These are phyloP conservation scores for Zosterops japonicus DNA, from an alignment of 2,113 vertebrate genomes.

Conservation along the genomic window DNA sequence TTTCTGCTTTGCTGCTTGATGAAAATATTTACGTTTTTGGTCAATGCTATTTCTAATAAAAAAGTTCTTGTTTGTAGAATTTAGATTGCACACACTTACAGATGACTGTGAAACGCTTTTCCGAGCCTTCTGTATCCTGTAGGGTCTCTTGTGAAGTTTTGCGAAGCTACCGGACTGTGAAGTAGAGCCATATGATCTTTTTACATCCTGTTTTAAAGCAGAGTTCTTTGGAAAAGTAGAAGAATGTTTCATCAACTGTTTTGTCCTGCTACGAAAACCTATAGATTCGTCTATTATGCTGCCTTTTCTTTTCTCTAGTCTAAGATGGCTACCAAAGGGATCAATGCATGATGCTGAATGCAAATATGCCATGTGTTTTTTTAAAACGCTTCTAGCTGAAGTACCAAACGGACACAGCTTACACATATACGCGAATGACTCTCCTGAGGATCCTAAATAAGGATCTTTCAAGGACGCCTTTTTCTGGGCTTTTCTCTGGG, in stretches of 20 bases:
- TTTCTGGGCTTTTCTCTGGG: constrained; percentile 77
- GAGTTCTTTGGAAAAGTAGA: constrained; percentile 84
- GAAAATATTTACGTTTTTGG: constrained; percentile 82
- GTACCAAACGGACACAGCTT: constrained; percentile 83
- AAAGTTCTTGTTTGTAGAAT: constrained; percentile 77
- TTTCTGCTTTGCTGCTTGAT: constrained; percentile 79
- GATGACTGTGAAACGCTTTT: constrained; percentile 78
- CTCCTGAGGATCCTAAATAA: constrained; percentile 72
- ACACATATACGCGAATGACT: constrained; percentile 73
- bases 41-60: constrained; percentile 78
- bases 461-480: constrained; percentile 74
- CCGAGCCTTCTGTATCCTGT: constrained; percentile 83
- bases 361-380: constrained; percentile 81
- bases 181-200: constrained; percentile 75
- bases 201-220: constrained; percentile 80
- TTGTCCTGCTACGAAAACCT: constrained; percentile 69
- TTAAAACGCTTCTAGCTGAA: constrained; percentile 77
- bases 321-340: constrained; percentile 72
- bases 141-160: constrained; percentile 84
- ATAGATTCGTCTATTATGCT: constrained; percentile 71
- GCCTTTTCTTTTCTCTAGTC: constrained; percentile 78
- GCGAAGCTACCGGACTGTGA: constrained; percentile 77
- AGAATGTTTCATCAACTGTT: constrained; percentile 74
- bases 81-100: constrained; percentile 75
- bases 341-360: constrained; percentile 75